Base-by-base conservation (phyloP, 2,797 vertebrate species). In the Pipistrellus nathusii region DNA sequence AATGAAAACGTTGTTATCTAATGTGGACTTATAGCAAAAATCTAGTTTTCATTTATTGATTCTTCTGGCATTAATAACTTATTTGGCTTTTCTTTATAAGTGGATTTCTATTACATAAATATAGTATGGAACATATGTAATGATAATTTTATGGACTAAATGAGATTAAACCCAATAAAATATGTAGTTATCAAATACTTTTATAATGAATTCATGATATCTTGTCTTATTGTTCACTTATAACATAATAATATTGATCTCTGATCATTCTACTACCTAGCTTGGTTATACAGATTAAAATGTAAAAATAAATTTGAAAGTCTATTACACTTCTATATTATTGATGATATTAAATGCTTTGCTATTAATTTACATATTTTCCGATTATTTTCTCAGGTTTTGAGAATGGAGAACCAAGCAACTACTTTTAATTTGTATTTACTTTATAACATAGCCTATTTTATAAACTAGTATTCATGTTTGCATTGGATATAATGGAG, bases 71-170 rank as follows among this genome's bases (percentile, higher is more conserved):
- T 71, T 76, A 81, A 46, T 78, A 85, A 92, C 21, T 90, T 30
- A 72, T 66, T 95, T 96, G 62, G 75, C 23, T 91, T 88, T 93
- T 82, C 25, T 87, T 92, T 69, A 81, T 71, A 88, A 75, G 44
- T 66, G 6, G 11, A 76, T 83, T 27, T 87, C 66, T 76, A 88
- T 69, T 51, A 53, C 68, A 64, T 76, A 8, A 91, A 4, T 85
- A 6, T 13, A 55, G 30, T 55, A 35, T 68, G 21, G 23, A 55
- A 71, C 88, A 21, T 62, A 5, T 84, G 9, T 86, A 77, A 72
- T 91, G 48, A 85, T 85, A 88, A 85, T 68, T 96, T 96, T 87
- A 78, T 64, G 25, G 48, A n/a, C 69, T 90, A 88, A 95, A 71
- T 82, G n/a, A 81, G 7, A 8, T 91, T 91, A 84, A 89, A 73